Base-by-base conservation (phyloP, 2,113 vertebrate genomes). In the Megaptera novaeangliae region DNA sequence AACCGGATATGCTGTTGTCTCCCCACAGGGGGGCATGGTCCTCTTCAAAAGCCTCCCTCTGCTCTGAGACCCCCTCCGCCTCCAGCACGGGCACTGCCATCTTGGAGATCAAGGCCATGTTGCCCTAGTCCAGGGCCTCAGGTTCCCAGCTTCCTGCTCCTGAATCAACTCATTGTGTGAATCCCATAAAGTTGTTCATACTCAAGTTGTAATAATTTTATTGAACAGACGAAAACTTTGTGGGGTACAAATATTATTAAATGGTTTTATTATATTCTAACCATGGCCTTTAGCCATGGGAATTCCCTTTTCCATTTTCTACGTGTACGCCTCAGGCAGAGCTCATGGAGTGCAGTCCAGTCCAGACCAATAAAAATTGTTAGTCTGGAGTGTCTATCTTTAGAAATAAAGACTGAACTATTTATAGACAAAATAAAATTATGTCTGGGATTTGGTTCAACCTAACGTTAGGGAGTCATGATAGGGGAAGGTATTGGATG, bases 161-260 rank as follows among this genome's bases (percentile, higher is more conserved):
- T 96, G 64, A 91, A 85, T 94, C 77, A 72, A 11, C 52, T 75
- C 64, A 75, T 64, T 87, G 83, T 94, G 52, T 81, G 39, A 64
- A 41, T 89, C 14, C 41, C 57, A 64, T 95, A 63, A 95, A 64
- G 8, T 41, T 31, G 41, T 75, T 88, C 44, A 77, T 82, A 27
- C 36, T 89, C 36, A 59, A 75, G 82, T 75, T 86, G 21, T 89
- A 89, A 82, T 71, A 39, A 95, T 74, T 95, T 85, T 86, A 75
- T 64, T 94, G 64, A 92, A 29, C 61, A 96, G 66, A 61, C 49
- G 82, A 82, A 89, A 69, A 44, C 21, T 61, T 78, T 57, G 77
- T 36, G 31, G 25, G 68, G 46, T 64, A 44, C 44, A 88, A 57
- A 36, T 63, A 52, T 59, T 84, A 55, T 55, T 84, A 80, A 88